Conservation (phyloP, 2,113 vertebrate species). For the Tiliqua scincoides region DNA sequence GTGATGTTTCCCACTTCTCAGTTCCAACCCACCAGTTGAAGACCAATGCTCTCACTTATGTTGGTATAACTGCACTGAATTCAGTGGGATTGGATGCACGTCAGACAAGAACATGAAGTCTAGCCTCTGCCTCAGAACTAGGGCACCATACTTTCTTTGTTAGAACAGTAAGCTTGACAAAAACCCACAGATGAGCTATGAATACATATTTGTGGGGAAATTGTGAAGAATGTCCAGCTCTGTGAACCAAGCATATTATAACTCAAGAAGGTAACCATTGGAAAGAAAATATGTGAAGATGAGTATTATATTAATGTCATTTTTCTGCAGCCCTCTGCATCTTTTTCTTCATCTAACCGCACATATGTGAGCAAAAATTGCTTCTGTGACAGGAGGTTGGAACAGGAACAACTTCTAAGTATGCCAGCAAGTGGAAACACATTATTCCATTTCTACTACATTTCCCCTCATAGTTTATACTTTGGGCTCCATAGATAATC, state of each 20-base stretch:
- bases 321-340: slow-evolving; percentile 43
- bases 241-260: slow-evolving; percentile 5
- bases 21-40: background rate
- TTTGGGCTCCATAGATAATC: slow-evolving; percentile 29
- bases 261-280: slow-evolving; percentile 16
- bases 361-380: slow-evolving; percentile 41
- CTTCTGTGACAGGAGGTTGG: slow-evolving; percentile 43
- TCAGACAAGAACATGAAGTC: background rate
- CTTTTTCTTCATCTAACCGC: slow-evolving; percentile 56
- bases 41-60: background rate
- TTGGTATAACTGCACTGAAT: background rate
- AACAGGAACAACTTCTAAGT: slow-evolving; percentile 27
- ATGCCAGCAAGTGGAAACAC: slow-evolving; percentile 24
- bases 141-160: background rate
- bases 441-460: slow-evolving; percentile 43
- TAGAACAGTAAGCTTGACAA: background rate
- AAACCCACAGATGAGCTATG: slow-evolving; percentile 18
- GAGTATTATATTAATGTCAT: slow-evolving; percentile 30
- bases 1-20: background rate
- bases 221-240: slow-evolving; percentile 20
- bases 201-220: slow-evolving; percentile 9
- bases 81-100: background rate
- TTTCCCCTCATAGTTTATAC: slow-evolving; percentile 22
- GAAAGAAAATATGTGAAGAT: slow-evolving; percentile 5
- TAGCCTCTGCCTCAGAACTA: background rate